Evolutionary conservation across 2,797 vertebrate species (phyloP), one percentile per base, ranked within the genome.

Genomic region (Limnodromus scolopaceus): DNA sequence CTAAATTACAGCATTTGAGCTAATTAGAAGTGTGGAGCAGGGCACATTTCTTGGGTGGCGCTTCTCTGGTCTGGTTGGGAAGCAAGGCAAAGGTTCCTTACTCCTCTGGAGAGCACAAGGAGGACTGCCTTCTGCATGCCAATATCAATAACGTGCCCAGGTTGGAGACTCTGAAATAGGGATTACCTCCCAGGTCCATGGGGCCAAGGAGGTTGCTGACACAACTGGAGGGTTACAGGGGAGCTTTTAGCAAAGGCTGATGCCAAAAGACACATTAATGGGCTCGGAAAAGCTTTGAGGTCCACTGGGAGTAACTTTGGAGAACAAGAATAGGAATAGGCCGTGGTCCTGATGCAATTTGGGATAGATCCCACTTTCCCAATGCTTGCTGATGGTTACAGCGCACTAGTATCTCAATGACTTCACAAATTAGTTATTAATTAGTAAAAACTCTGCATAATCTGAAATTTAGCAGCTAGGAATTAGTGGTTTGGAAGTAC

Each of bases 71-170:
- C 66, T 7, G 2, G 6, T 16, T 61, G 38, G 63, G 22, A 69
- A 75, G 32, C 0, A 2, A 85, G 46, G 23, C 32, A 68, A 66
- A 43, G 13, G 30, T 45, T 74, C 15, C 45, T 79, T 16, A 8
- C 49, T 85, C 30, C 25, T 68, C 53, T 3, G 3, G 36, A 55
- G 20, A 71, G 18, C 0, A 1, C 0, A 3, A 78, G 16, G 7
- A 55, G 2, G 24, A 43, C 23, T 71, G 36, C 6, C 23, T 71
- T 71, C 76, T 75, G 25, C 36, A 8, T 13, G 16, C 17, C 34
- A 45, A 7, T 55, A 51, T 30, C 22, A 36, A 13, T 15, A 48
- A 17, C 0, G 2, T 66, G 22, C 38, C 71, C 22, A 90, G 22
- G 18, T 18, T 54, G 72, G 30, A 55, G 54, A 22, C 24, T 27